Conservation (phyloP, 2,113 vertebrate species). For the Poecile atricapillus region DNA sequence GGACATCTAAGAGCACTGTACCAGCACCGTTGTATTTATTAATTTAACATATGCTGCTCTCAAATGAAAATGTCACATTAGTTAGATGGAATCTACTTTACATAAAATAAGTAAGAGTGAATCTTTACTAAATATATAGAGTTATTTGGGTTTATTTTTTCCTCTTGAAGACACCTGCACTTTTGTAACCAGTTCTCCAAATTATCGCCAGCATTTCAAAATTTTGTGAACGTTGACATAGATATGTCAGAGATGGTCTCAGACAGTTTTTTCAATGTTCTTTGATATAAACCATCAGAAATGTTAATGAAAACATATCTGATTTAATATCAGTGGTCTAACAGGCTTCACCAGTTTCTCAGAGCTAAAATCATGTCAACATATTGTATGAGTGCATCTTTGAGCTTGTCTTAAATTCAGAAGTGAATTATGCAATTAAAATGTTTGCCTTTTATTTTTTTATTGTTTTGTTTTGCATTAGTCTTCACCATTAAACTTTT, state of each 20-base stretch:
- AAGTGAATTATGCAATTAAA: background rate
- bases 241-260: background rate
- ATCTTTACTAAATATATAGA: background rate
- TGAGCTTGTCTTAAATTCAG: background rate
- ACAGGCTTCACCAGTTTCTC: background rate
- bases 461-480: background rate
- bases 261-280: background rate
- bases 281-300: background rate
- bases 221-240: background rate
- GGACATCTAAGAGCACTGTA: background rate
- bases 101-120: background rate
- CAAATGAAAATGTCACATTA: background rate
- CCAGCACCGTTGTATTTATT: background rate
- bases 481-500: fast-evolving
- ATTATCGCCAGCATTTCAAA: background rate
- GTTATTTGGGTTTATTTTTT: background rate
- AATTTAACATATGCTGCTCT: conserved; percentile 8
- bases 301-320: background rate
- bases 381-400: background rate
- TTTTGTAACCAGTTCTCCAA: background rate
- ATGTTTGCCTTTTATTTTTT: background rate
- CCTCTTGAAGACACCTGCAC: background rate
- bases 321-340: background rate
- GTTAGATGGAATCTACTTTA: background rate
- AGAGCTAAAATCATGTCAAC: background rate